These are phyloP conservation scores for Glyptemys insculpta DNA, from an alignment of 2,797 vertebrate genomes.

Conservation along the genomic window DNA sequence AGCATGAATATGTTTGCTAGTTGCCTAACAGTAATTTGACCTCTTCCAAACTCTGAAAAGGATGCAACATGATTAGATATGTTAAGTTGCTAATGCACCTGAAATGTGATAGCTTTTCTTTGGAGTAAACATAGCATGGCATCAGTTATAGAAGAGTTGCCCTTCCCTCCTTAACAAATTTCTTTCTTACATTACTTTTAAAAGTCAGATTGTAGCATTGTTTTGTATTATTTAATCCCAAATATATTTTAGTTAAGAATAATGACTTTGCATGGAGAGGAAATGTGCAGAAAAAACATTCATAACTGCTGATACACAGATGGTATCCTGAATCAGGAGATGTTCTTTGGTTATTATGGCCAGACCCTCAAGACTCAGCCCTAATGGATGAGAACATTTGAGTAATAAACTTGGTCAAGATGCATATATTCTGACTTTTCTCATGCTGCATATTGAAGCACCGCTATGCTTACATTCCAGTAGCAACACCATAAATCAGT, in stretches of 20 bases:
- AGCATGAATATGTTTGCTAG: neutral
- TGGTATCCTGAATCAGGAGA: neutral
- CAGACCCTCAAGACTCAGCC: neutral
- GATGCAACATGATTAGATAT: neutral
- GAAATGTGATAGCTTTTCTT: slow-evolving; percentile 17
- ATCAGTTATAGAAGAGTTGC: neutral
- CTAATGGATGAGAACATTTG: neutral
- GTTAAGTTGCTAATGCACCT: slow-evolving; percentile 15
- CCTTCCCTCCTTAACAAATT: neutral
- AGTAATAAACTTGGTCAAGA: neutral
- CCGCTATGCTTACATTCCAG: neutral
- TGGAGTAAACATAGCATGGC: slow-evolving; percentile 11
- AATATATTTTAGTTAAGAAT: neutral
- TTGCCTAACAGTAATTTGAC: neutral
- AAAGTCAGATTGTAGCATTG: neutral
- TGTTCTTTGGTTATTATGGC: neutral
- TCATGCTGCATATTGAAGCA: neutral
- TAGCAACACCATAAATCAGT: neutral
- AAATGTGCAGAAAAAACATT: neutral
- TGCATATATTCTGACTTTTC: neutral
- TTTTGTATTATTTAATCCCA: neutral
- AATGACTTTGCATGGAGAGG: neutral
- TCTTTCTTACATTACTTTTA: neutral
- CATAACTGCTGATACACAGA: neutral
- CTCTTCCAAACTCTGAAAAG: neutral